Conservation (phyloP, 2,797 vertebrate genomes). For the Eulemur rubriventer region DNA sequence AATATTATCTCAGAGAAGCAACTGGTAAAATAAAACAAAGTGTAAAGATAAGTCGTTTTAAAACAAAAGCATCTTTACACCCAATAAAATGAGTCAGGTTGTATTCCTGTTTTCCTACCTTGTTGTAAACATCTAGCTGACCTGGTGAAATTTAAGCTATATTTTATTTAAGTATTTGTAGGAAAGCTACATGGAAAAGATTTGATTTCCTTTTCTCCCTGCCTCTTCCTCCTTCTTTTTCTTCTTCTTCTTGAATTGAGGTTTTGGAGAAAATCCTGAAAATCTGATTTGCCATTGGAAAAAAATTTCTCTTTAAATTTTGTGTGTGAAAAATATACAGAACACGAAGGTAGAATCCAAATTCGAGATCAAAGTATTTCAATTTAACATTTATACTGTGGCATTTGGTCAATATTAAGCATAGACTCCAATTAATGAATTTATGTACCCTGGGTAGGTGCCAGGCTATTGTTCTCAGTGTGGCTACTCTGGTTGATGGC, state of each 20-base stretch:
- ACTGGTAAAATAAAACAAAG: background rate
- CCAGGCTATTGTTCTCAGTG: background rate
- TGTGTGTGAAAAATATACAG: background rate
- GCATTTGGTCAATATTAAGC: background rate
- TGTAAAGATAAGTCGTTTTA: background rate
- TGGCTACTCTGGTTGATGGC: background rate
- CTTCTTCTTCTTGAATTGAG: background rate
- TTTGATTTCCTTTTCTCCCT: background rate
- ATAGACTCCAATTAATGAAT: background rate
- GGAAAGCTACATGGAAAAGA: background rate
- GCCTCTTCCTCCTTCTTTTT: background rate
- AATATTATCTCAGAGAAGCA: background rate
- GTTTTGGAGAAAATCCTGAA: background rate
- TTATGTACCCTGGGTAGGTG: no score
- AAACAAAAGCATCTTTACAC: background rate
- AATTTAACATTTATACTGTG: background rate
- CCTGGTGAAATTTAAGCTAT: background rate
- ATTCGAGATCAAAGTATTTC: background rate
- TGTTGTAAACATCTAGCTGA: background rate
- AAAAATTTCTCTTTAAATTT: background rate
- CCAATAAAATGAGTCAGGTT: background rate
- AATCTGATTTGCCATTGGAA: background rate
- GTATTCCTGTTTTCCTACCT: background rate
- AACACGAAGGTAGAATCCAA: background rate
- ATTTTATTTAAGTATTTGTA: background rate